Base-by-base conservation (phyloP, 2,113 vertebrate genomes). In the Fulmarus glacialis region DNA sequence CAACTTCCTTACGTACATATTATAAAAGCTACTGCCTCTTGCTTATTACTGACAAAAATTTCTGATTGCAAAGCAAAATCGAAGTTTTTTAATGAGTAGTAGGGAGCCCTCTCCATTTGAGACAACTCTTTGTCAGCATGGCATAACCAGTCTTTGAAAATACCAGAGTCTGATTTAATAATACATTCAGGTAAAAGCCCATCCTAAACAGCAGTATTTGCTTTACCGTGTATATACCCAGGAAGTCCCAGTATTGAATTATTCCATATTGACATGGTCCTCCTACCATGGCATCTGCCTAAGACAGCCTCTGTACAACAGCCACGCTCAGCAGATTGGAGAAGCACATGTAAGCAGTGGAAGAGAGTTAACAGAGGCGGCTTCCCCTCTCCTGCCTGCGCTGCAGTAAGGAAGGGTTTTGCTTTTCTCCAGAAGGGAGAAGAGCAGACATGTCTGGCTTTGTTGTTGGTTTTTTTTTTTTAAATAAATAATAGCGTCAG, bases 291-390 rank as follows among this genome's bases (percentile, higher is more conserved):
- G 43, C 1, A 6, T 6, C 43, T 27, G 50, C 45, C 64, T 5
- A 11, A 38, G 30, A 12, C 34, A 52, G 60, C 24, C 40, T 12
- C 82, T 59, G 45, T 6, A 15, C 0, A 2, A 24, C 30, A 34
- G 43, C 26, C 0, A 0, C 4, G 63, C 70, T 17, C 60, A 21
- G 60, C 29, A 21, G 52, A 6, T 6, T 9, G 40, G 45, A 47
- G 38, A 34, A 52, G 45, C 5, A 15, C 40, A 18, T 1, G 4
- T 4, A 21, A 74, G 43, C 34, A 32, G 16, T 2, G 12, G 32
- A 23, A 36, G 15, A 0, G 11, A 42, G 14, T 29, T 29, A 50
- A 29, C 13, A 32, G 40, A 23, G 63, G 12, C 1, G 3, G 18
- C 53, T 74, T 29, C 22, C 23, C 15, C 38, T 14, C 40, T 14